Percentiles rank a stretch among this genome's conserved stretches.
Evolutionary conservation across 2,113 vertebrate genomes (phyloP).

Genomic region (Tetraodon nigroviridis): DNA sequence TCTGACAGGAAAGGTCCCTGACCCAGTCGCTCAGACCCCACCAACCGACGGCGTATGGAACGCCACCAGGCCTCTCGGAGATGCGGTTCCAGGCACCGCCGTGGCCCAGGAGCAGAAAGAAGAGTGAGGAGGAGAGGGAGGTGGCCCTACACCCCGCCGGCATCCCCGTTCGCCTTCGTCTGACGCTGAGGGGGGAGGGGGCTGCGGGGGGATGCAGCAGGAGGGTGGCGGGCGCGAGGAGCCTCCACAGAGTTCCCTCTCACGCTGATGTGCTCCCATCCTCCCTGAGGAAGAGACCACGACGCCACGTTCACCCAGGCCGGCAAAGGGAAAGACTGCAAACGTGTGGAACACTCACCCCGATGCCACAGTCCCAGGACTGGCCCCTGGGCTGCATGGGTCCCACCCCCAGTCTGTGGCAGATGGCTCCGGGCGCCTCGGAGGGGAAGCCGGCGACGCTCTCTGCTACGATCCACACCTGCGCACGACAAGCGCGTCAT

Average conservation of each 20-base stretch:
- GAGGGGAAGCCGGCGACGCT: constrained; percentile 85
- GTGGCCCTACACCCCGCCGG: constrained; percentile 62
- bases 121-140: neutral
- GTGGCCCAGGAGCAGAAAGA: constrained; percentile 15
- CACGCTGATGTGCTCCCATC: constrained; percentile 89
- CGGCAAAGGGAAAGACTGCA: neutral
- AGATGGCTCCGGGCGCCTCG: constrained; percentile 84
- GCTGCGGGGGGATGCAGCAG: constrained; percentile 37
- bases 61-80: neutral
- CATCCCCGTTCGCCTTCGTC: constrained; percentile 61
- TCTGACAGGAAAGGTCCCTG: constrained; percentile 20
- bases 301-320: neutral
- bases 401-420: constrained; percentile 83
- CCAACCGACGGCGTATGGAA: neutral
- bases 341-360: constrained; percentile 74
- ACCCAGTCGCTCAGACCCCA: constrained; percentile 14
- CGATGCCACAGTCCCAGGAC: constrained; percentile 93
- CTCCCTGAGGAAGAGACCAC: constrained; percentile 76
- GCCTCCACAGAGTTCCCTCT: constrained; percentile 82
- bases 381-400: constrained; percentile 87
- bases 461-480: constrained; percentile 95
- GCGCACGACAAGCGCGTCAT: constrained; percentile 7
- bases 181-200: constrained; percentile 26
- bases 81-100: neutral
- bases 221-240: constrained; percentile 35